Evolutionary conservation across 2,113 vertebrate genomes (phyloP).

Genomic region (Numenius arquata): DNA sequence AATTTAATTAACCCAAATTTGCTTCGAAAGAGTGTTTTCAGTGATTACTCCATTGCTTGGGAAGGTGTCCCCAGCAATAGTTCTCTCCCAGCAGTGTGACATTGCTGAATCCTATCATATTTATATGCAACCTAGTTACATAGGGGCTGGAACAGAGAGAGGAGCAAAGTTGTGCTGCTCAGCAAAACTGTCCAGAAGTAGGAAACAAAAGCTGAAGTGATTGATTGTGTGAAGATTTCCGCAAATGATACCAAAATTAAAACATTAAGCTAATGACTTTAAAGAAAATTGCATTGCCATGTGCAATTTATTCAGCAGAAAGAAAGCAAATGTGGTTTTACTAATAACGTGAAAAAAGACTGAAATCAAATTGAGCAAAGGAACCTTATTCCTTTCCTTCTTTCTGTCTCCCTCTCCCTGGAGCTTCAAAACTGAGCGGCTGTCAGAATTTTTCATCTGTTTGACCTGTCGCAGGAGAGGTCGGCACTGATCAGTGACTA

Average conservation of each 20-base stretch:
- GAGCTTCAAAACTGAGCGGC: conserved; percentile 58
- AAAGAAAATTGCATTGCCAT: conserved; percentile 67
- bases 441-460: conserved; percentile 73
- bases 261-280: conserved; percentile 66
- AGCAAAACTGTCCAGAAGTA: conserved; percentile 29
- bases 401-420: not conserved
- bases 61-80: not conserved
- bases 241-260: conserved; percentile 69
- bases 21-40: not conserved
- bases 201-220: conserved; percentile 50
- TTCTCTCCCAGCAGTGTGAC: not conserved
- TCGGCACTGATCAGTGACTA: conserved; percentile 72
- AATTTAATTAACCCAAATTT: conserved; percentile 37
- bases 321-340: conserved; percentile 32
- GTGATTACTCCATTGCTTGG: not conserved
- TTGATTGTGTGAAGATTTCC: conserved; percentile 54
- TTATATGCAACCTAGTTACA: not conserved
- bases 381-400: not conserved
- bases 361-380: conserved; percentile 3
- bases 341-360: not conserved
- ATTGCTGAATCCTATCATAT: not conserved
- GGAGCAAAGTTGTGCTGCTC: not conserved
- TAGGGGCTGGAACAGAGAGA: not conserved
- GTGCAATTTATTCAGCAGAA: conserved; percentile 53
- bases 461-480: conserved; percentile 73